Conservation (phyloP, 2,113 vertebrate species). For the Hippolais icterina region DNA sequence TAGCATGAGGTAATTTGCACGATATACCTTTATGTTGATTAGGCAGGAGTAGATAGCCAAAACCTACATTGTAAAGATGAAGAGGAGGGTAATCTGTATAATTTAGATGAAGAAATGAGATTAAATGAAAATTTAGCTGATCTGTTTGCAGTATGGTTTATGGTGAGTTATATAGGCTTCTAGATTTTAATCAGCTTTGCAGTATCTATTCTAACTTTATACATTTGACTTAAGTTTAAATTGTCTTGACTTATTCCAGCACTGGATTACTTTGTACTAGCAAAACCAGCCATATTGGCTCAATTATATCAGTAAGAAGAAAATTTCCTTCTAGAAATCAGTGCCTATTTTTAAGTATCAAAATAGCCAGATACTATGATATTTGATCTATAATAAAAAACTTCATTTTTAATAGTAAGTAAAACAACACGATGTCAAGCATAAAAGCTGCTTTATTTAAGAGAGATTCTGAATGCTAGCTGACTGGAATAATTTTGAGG, state of each 20-base stretch:
- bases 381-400: conserved; percentile 4
- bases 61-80: conserved; percentile 46
- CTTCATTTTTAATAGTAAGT: conserved; percentile 29
- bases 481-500: conserved; percentile 58
- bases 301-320: conserved; percentile 64
- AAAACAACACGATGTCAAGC: conserved; percentile 6
- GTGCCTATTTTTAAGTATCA: conserved; percentile 71
- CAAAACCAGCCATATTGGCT: conserved; percentile 75
- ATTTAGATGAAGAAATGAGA: conserved; percentile 29
- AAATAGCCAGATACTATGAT: conserved; percentile 30
- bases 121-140: conserved; percentile 2
- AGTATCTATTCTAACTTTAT: conserved; percentile 20
- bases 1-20: conserved; percentile 70
- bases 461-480: conserved; percentile 45
- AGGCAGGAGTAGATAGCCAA: conserved; percentile 40
- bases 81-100: conserved; percentile 51
- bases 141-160: conserved; percentile 40
- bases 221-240: conserved; percentile 20
- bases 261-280: conserved; percentile 62
- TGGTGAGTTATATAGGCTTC: conserved; percentile 45
- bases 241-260: conserved; percentile 53
- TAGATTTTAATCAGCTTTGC: conserved; percentile 45
- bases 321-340: conserved; percentile 71
- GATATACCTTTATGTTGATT: not conserved
- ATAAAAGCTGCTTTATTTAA: conserved; percentile 54